These are phyloP conservation scores for Spisula subtruncata DNA, from an alignment of 2,888 invertebrate genomes.

Conservation along the genomic window DNA sequence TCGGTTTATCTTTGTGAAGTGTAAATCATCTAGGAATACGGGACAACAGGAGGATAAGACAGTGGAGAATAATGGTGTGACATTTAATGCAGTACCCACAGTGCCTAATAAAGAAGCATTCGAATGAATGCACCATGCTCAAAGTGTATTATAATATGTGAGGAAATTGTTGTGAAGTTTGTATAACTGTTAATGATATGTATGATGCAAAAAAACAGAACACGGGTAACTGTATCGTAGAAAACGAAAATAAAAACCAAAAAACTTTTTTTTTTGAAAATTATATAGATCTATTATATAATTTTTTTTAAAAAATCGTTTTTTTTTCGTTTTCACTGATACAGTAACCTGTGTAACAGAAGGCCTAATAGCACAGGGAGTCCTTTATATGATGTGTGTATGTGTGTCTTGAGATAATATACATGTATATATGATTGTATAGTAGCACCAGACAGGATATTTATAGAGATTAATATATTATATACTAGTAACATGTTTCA, in stretches of 20 bases:
- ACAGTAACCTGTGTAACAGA: no score
- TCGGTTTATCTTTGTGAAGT: constrained; percentile 94
- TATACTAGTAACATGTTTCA: background rate
- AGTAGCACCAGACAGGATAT: background rate
- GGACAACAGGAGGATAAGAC: constrained; percentile 61
- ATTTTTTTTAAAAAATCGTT: no score
- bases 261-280: no score
- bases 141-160: constrained; percentile 5
- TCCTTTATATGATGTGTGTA: background rate
- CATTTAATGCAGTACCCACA: constrained; percentile 79
- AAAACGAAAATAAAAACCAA: no score
- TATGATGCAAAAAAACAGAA: no score
- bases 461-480: background rate
- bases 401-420: background rate
- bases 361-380: background rate
- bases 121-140: constrained; percentile 65
- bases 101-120: constrained; percentile 77
- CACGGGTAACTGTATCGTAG: no score
- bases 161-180: background rate
- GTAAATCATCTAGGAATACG: constrained; percentile 86
- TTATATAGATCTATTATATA: no score
- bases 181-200: background rate
- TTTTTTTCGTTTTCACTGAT: no score
- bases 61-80: constrained; percentile 81
- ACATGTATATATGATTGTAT: background rate